Percentiles rank a stretch among this genome's conserved stretches.
Evolutionary conservation across 37 sponge, comb jelly and placozoan genomes (phyloP).

Genomic region (Hexactinellida sp.): DNA sequence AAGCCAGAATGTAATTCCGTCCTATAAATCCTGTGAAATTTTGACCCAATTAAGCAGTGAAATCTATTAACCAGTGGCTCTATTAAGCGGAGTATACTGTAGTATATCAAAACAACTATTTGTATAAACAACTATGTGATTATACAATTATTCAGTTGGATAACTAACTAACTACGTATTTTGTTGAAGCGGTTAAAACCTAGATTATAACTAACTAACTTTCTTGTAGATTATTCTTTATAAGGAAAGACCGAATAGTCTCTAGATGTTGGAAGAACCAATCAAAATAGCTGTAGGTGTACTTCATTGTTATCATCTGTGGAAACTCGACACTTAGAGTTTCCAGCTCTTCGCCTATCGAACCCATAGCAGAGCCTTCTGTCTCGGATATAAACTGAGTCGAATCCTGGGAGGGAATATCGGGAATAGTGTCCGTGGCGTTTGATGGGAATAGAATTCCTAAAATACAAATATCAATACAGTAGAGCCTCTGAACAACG

Average conservation of each 20-base stretch:
- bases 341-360: not conserved
- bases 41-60: too few relatives aligned
- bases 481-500: too few relatives aligned
- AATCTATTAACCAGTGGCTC: too few relatives aligned
- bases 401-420: not conserved
- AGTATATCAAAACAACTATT: too few relatives aligned
- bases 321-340: not conserved
- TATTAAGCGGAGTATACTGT: too few relatives aligned
- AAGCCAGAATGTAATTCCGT: too few relatives aligned
- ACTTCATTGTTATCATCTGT: not conserved
- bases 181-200: too few relatives aligned
- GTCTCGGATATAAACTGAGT: not conserved
- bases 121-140: too few relatives aligned
- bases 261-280: not conserved
- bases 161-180: too few relatives aligned
- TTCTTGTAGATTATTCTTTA: not conserved
- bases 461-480: not conserved
- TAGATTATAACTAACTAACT: not conserved
- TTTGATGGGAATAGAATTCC: not conserved
- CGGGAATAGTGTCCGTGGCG: not conserved
- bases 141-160: too few relatives aligned
- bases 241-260: not conserved
- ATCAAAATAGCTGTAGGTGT: conserved; percentile 1
- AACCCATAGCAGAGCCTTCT: not conserved
- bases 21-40: too few relatives aligned